Percentiles rank a stretch among this genome's conserved stretches.
These are phyloP conservation scores for Cisticola juncidis DNA, from an alignment of 2,113 vertebrate genomes.

Conservation along the genomic window DNA sequence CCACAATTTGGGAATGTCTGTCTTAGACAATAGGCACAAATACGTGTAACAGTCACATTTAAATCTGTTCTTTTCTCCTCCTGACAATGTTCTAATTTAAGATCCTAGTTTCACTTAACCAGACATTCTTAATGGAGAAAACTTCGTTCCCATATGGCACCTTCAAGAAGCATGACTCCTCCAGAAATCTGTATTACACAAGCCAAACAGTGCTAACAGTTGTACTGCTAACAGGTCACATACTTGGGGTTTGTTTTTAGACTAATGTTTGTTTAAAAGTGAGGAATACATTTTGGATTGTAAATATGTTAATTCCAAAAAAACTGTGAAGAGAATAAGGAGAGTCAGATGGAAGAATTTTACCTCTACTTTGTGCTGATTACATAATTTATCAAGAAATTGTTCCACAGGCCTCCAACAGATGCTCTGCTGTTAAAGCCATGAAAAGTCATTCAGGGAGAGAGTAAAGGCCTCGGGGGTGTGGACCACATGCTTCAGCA, in stretches of 20 bases:
- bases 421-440: constrained; percentile 63
- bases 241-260: constrained; percentile 19
- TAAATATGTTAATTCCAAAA: constrained; percentile 20
- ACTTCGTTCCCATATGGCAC: constrained; percentile 54
- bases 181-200: constrained; percentile 4
- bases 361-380: constrained; percentile 48
- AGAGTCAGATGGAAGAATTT: constrained; percentile 60
- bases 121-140: constrained; percentile 39
- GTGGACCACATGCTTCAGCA: constrained; percentile 62
- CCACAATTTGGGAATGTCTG: constrained; percentile 17
- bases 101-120: constrained; percentile 61
- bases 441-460: constrained; percentile 67
- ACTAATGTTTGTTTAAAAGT: constrained; percentile 34
- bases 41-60: constrained; percentile 49
- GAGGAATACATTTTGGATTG: constrained; percentile 40
- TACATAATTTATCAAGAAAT: constrained; percentile 61
- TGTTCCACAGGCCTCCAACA: constrained; percentile 56
- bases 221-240: constrained; percentile 33
- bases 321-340: constrained; percentile 34
- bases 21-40: constrained; percentile 59
- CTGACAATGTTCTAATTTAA: constrained; percentile 69
- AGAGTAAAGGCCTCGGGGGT: constrained; percentile 57
- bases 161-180: constrained; percentile 47
- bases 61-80: constrained; percentile 44
- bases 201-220: constrained; percentile 7